Evolutionary conservation across 64 coral and sea anemone genomes (phyloP), one percentile per base, ranked within the genome.

Genomic region (Trachythela sp.): DNA sequence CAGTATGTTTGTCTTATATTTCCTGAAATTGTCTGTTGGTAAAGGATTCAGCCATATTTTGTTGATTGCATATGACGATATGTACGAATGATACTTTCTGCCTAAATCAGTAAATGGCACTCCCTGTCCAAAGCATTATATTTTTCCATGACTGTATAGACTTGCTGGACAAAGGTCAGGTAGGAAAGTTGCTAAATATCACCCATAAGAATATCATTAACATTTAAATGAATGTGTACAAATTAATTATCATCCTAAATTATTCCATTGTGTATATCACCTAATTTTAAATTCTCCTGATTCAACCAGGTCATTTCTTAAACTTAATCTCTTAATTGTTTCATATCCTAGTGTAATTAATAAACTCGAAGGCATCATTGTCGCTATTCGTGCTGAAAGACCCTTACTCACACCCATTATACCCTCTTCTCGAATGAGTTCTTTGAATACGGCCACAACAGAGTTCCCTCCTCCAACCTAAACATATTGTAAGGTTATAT

Each of bases 281-380:
- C 75, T 80, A 80, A 80, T 30, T 37, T 37, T 39, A 36, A 80
- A 80, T 89, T 99, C 93, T 7, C 92, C 93, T 22, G 89, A 88
- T 58, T 99, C 89, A 6, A 60, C 68, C 8, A 89, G 70, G 87
- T 92, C 89, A 84, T 87, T 92, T 84, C 92, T 99, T 14, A 99
- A 84, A 87, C 96, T 99, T 48, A 99, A 75, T 85, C 88, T 91
- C 85, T 99, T 99, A 14, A 99, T 92, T 48, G 96, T 99, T 85
- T 99, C 96, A 83, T 99, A 99, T 48, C 93, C 96, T 41, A 99
- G 40, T 48, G 94, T 94, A 85, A 99, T 90, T 5, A 94, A 76
- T 7, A 99, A 71, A 70, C 96, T 99, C n/a, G 96, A 99, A 0
- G 96, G 93, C 13, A 90, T 91, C 96, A 99, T 99, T 10, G 93